Evolutionary conservation across 53 echinoderm and acorn worm genomes (phyloP).

Genomic region (Hippasteria phrygiana): DNA sequence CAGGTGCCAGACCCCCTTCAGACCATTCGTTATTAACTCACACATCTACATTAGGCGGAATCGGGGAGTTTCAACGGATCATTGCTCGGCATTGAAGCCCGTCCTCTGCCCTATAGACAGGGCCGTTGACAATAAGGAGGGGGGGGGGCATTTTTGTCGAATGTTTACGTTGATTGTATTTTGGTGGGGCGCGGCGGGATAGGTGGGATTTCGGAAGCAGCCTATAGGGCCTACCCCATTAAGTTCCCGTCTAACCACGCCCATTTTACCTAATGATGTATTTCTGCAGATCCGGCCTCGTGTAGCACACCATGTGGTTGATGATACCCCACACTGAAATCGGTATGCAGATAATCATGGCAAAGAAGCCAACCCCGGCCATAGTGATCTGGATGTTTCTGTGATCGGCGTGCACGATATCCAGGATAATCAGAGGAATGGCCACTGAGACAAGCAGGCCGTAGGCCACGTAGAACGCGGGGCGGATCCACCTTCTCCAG

Average conservation of each 20-base stretch:
- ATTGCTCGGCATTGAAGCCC: too few species aligned
- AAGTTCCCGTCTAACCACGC: not conserved
- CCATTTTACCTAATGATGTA: constrained; percentile 87
- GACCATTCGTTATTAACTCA: too few species aligned
- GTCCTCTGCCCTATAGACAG: too few species aligned
- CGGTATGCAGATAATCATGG: constrained; percentile 73
- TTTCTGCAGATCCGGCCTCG: constrained; percentile 80
- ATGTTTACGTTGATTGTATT: too few species aligned
- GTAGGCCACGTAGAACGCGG: constrained; percentile 28
- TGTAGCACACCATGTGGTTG: constrained; percentile 84
- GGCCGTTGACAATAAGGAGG: too few species aligned
- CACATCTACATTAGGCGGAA: too few species aligned
- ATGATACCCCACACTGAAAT: constrained; percentile 91
- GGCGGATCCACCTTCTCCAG: constrained; percentile 51
- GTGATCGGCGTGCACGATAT: not conserved
- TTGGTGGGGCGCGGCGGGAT: too few species aligned
- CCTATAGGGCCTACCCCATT: not conserved
- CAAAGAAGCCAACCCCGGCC: constrained; percentile 35
- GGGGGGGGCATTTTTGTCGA: too few species aligned
- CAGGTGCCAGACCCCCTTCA: too few species aligned
- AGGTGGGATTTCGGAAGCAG: too few species aligned
- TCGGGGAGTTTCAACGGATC: too few species aligned
- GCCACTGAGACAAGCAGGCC: constrained; percentile 67
- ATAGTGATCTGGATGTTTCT: constrained; percentile 10
- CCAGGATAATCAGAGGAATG: constrained; percentile 46